These are phyloP conservation scores for Uromys caudimaculatus DNA, from an alignment of 2,797 vertebrate genomes.

Conservation along the genomic window DNA sequence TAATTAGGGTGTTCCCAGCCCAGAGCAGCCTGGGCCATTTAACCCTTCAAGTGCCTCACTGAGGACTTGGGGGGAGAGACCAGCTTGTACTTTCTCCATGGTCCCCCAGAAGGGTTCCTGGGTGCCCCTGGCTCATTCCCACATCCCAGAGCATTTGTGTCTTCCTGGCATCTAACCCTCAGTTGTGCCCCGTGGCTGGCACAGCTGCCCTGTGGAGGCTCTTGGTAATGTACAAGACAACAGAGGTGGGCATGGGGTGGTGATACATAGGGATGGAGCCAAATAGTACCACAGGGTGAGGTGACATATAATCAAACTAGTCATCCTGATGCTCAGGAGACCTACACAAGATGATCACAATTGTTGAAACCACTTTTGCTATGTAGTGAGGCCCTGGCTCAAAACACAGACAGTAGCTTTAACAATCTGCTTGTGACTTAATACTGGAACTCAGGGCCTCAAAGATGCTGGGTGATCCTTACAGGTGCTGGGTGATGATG, in stretches of 20 bases:
- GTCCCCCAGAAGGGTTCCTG: conserved; percentile 83
- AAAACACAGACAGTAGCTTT: not conserved
- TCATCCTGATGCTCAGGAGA: not conserved
- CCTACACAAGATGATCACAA: not conserved
- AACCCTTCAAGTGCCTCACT: conserved; percentile 75
- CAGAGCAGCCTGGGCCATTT: conserved; percentile 74
- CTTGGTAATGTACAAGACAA: not conserved
- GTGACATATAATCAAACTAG: not conserved
- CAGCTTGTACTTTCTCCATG: not conserved
- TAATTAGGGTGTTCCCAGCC: conserved; percentile 81
- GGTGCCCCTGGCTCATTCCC: not conserved
- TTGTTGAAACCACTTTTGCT: not conserved
- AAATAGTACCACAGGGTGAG: not conserved
- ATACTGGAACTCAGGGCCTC: not conserved
- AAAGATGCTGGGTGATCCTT: not conserved
- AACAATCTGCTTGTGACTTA: not conserved
- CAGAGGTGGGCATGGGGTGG: not conserved
- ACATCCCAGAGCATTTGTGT: not conserved
- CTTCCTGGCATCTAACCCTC: not conserved
- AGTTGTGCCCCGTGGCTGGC: not conserved
- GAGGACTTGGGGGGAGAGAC: conserved; percentile 54
- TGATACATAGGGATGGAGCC: not conserved
- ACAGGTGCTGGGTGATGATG: not conserved
- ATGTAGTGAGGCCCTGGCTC: not conserved
- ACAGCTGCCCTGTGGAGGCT: not conserved